Evolutionary conservation across 2,888 invertebrate species (phyloP), one percentile per base, ranked within the genome.

Genomic region (Sceliomorpha sp.): DNA sequence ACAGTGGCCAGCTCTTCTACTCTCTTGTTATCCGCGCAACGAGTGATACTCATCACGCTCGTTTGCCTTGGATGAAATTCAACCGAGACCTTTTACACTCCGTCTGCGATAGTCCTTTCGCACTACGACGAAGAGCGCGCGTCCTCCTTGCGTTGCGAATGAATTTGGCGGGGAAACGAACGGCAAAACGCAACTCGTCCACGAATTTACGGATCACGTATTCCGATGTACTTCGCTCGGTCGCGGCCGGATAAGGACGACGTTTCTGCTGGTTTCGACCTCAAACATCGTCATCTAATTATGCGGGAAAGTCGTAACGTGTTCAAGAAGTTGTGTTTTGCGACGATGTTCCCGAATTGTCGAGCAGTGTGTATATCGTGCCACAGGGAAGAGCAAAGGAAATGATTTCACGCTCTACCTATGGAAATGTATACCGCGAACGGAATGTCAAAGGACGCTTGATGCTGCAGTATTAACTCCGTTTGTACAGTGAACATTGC

Each of bases 1-100:
- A 72, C 47, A 73, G 42, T 34, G 58, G 40, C 62, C 66, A 55
- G 63, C 44, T 55, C 48, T 32, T 26, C 4, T 31, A 17, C 47
- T 48, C 62, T 72, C 70, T 73, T 59, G 75, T 73, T 75, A 73
- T 53, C 68, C 56, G 63, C 64, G 73, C 72, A 70, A 62, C 66
- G 60, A 48, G 39, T 58, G 50, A 68, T 72, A 70, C 67, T 70
- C 62, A 66, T 50, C 66, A 55, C 62, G 55, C 69, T 62, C 58
- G 62, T 66, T 69, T 66, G 55, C 55, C 40, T 53, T 42, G 40
- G 58, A 66, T 55, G 56, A 70, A 70, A 64, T 64, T 70, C 70
- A 56, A 44, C 55, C 60, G 36, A 36, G 51, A 47, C 53, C 42
- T 40, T 62, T 63, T 69, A 15, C 40, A 47, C 13, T 62, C 29